A percentile compares a stretch with the other conserved stretches of the same genome.
These are phyloP conservation scores for Formica aserva DNA, from an alignment of 2,888 invertebrate genomes.

Conservation along the genomic window DNA sequence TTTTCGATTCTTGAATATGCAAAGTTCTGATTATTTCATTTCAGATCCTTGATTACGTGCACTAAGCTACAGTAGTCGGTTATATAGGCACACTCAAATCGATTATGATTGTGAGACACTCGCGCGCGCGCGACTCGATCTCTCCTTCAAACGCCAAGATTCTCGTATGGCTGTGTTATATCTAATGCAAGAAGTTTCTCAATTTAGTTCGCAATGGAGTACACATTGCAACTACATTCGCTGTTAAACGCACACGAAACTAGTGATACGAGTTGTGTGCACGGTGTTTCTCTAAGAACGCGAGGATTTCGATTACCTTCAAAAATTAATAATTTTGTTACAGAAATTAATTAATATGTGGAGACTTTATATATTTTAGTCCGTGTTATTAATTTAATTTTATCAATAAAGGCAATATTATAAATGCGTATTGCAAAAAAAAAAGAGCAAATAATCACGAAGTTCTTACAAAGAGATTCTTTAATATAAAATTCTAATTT, in stretches of 20 bases:
- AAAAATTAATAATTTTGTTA: constrained; percentile 31
- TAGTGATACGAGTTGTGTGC: constrained; percentile 29
- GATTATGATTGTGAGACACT: constrained; percentile 49
- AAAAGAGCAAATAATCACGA: background rate
- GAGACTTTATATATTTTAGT: background rate
- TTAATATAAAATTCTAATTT: background rate
- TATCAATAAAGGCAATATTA: background rate
- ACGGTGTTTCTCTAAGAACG: background rate
- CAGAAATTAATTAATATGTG: background rate
- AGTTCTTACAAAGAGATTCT: background rate
- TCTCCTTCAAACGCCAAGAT: constrained; percentile 62
- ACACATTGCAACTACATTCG: constrained; percentile 46
- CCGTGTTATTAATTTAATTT: background rate
- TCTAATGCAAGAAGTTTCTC: constrained; percentile 65
- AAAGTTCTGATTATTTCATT: constrained; percentile 20
- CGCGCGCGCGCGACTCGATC: constrained; percentile 34
- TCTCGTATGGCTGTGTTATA: constrained; percentile 43
- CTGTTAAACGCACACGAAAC: constrained; percentile 45
- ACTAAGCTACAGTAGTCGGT: background rate
- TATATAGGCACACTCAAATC: constrained; percentile 34
- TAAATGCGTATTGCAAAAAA: background rate
- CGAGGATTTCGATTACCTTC: background rate
- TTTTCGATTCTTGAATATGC: background rate
- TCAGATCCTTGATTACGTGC: constrained; percentile 40
- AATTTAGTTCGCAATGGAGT: constrained; percentile 56